Conservation (phyloP, 1,140 invertebrate species). For the Maniola jurtina region DNA sequence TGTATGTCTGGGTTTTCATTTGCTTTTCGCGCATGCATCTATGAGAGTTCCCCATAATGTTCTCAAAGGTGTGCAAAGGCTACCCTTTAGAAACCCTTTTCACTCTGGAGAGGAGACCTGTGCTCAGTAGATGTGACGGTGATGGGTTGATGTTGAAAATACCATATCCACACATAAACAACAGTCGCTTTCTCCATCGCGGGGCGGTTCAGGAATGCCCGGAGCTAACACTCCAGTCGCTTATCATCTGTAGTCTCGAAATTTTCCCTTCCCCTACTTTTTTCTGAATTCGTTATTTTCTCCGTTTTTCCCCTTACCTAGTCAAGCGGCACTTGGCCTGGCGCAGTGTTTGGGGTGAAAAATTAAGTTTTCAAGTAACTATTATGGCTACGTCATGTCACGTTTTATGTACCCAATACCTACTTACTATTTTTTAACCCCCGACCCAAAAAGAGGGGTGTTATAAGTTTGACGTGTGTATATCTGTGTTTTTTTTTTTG, state of each 20-base stretch:
- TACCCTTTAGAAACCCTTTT: too few relatives aligned
- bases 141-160: background rate
- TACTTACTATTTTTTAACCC: too few relatives aligned
- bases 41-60: too few relatives aligned
- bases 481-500: too few relatives aligned
- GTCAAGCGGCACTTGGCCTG: conserved; percentile 3
- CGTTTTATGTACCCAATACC: too few relatives aligned
- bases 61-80: too few relatives aligned
- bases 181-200: background rate
- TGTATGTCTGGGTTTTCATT: too few relatives aligned
- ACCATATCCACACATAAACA: background rate
- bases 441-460: too few relatives aligned
- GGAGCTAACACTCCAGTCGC: conserved; percentile 2
- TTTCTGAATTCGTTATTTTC: conserved; percentile 11
- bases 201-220: conserved; percentile 1
- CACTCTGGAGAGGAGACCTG: too few relatives aligned
- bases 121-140: background rate
- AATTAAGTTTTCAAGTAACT: background rate
- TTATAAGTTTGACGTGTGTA: too few relatives aligned
- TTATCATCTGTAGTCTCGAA: conserved; percentile 10
- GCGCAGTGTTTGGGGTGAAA: conserved; percentile 2
- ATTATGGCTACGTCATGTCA: background rate
- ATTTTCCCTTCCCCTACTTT: conserved; percentile 13
- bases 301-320: background rate
- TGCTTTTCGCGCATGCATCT: too few relatives aligned